Evolutionary conservation across 2,113 vertebrate species (phyloP).

Genomic region (Corynorhinus townsendii): DNA sequence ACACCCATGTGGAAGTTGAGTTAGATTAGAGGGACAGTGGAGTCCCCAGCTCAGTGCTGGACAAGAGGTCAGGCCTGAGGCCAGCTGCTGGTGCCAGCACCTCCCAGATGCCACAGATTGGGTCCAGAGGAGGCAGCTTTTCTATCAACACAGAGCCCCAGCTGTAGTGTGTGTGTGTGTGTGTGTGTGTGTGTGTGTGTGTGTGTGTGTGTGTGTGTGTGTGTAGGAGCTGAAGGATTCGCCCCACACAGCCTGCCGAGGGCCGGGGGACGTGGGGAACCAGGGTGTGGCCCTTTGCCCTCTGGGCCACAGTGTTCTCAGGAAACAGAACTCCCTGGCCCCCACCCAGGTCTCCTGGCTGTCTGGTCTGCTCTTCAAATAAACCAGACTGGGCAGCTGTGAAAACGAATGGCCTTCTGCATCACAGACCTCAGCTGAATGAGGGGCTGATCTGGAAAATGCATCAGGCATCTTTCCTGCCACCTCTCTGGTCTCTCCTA

Average conservation of each 20-base stretch:
- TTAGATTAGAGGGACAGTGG: rapidly evolving
- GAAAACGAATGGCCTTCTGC: neutral
- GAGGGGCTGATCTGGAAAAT: neutral
- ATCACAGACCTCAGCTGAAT: neutral
- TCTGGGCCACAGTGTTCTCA: neutral
- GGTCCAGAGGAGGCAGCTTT: neutral
- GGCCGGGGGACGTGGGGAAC: neutral
- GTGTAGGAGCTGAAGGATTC: neutral
- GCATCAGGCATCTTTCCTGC: neutral
- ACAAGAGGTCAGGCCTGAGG: neutral
- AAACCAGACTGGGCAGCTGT: neutral
- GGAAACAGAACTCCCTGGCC: neutral
- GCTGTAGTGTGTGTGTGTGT: neutral
- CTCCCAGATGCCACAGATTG: neutral
- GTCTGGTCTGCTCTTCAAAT: neutral
- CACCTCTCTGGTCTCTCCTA: neutral
- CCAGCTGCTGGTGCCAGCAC: neutral
- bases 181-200: no score
- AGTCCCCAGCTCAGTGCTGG: neutral
- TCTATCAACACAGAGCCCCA: neutral
- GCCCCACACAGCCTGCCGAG: neutral
- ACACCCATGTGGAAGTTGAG: neutral
- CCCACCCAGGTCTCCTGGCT: neutral
- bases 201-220: no score
- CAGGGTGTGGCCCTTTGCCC: neutral